These are phyloP conservation scores for Mallotus villosus DNA, from an alignment of 2,797 vertebrate species.

Conservation along the genomic window DNA sequence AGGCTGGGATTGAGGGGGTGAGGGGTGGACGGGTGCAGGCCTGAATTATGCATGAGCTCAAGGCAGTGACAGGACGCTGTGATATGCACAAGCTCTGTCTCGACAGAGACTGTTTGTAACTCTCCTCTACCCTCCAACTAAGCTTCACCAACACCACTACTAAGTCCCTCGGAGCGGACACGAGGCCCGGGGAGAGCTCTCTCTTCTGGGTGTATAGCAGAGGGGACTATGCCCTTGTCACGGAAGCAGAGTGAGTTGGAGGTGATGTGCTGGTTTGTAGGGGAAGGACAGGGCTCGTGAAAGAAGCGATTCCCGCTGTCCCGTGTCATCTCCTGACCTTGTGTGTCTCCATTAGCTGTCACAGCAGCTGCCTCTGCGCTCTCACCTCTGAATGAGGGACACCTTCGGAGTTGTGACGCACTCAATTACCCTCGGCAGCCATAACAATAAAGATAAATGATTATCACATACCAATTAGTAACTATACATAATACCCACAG, in stretches of 20 bases:
- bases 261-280: background rate
- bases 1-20: background rate
- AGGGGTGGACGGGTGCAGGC: background rate
- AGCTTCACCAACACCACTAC: background rate
- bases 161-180: background rate
- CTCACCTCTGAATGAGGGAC: too few species aligned
- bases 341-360: background rate
- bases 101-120: background rate
- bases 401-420: too few species aligned
- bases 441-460: too few species aligned
- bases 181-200: background rate
- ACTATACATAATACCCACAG: too few species aligned
- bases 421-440: too few species aligned
- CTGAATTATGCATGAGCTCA: conserved; percentile 21
- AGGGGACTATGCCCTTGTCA: conserved; percentile 5
- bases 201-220: conserved; percentile 3
- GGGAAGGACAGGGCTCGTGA: background rate
- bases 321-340: background rate
- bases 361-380: too few species aligned
- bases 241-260: background rate
- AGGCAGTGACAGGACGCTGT: background rate
- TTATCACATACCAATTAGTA: too few species aligned
- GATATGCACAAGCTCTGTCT: background rate
- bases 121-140: background rate
- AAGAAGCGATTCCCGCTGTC: background rate